phyloP scores from a whole-genome alignment of 2,888 invertebrate genomes.

The Patella pellucida region DNA sequence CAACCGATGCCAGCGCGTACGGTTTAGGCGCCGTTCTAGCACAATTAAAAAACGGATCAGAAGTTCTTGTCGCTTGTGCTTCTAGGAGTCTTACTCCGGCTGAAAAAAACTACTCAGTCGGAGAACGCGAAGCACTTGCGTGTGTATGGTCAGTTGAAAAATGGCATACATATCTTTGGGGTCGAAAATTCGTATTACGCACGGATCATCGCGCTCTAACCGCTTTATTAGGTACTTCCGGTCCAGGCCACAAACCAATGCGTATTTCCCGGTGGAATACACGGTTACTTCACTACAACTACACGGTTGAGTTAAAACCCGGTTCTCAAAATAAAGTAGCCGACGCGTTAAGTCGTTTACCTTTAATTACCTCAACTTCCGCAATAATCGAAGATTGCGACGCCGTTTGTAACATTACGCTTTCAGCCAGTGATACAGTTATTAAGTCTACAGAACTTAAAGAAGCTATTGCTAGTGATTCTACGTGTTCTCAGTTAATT shows the following conservation, averaged over 20 bases:
- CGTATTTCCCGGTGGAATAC: not conserved
- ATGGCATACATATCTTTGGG: not conserved
- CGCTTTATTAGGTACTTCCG: too few species aligned
- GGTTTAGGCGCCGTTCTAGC: conserved; percentile 2
- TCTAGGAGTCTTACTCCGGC: not conserved
- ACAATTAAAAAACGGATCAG: not conserved
- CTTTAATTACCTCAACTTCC: not conserved
- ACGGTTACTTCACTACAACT: not conserved
- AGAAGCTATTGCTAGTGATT: too few species aligned
- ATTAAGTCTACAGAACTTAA: too few species aligned
- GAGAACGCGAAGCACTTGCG: conserved; percentile 8
- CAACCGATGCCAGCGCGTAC: conserved; percentile 3
- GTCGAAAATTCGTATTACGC: not conserved
- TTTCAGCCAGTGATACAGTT: too few species aligned
- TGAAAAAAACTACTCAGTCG: conserved; percentile 9
- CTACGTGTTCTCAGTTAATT: too few species aligned
- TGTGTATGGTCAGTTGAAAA: conserved; percentile 13
- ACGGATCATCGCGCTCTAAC: not conserved
- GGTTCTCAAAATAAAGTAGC: conserved; percentile 1
- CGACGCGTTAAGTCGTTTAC: not conserved
- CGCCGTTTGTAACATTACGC: too few species aligned
- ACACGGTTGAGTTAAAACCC: not conserved
- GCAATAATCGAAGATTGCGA: too few species aligned
- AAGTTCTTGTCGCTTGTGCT: not conserved
- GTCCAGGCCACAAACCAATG: not conserved